Conservation (phyloP, 2,113 vertebrate genomes). For the Clarias batrachus region DNA sequence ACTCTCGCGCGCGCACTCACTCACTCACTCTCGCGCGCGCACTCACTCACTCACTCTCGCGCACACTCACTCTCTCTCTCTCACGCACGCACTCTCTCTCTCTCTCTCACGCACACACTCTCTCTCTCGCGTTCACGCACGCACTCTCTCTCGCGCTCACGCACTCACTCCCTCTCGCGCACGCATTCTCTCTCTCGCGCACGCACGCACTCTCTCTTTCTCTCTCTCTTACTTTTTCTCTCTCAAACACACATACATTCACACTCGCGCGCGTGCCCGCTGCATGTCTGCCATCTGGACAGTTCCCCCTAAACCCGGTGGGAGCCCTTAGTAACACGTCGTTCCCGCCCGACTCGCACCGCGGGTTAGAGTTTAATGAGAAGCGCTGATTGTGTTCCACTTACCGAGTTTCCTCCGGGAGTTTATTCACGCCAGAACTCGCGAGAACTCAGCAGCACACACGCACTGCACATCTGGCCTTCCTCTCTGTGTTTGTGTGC, state of each 20-base stretch:
- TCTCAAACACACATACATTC: not conserved
- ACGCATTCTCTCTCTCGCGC: no score
- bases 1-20: no score
- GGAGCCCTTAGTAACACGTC: not conserved
- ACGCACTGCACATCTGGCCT: conserved; percentile 18
- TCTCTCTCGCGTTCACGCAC: no score
- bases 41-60: not conserved
- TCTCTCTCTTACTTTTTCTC: not conserved
- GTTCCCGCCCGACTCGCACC: not conserved
- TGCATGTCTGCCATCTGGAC: conserved; percentile 6
- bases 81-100: no score
- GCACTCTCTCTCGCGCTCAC: not conserved
- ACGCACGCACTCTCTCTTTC: not conserved
- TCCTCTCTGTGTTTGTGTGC: not conserved
- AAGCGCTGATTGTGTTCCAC: not conserved
- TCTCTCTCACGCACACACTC: no score
- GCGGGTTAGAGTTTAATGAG: not conserved
- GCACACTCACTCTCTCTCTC: not conserved
- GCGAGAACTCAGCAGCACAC: conserved; percentile 7
- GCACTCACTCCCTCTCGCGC: not conserved
- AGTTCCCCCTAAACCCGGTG: not conserved
- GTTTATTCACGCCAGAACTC: not conserved
- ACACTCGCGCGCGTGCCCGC: not conserved
- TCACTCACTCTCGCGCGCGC: not conserved
- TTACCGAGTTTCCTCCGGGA: conserved; percentile 8